phyloP scores from a whole-genome alignment of 2,113 vertebrate species.

The Solea solea region DNA sequence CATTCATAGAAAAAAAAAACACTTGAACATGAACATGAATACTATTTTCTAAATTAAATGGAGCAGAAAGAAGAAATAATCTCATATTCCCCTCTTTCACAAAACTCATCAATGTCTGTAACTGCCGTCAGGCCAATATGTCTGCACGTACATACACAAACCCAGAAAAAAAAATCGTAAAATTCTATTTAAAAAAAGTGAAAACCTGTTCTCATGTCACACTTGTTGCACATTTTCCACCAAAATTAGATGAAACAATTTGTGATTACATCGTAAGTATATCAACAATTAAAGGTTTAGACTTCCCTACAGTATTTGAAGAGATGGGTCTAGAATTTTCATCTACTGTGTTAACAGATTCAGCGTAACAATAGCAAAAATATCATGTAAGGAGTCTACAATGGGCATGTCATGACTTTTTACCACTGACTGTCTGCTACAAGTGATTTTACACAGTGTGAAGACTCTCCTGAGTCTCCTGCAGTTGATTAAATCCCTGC shows the following conservation, averaged over 20 bases:
- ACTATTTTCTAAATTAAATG: too few relatives aligned
- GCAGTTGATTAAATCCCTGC: conserved; percentile 29
- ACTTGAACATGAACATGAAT: too few relatives aligned
- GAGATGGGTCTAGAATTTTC: neutral
- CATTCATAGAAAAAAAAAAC: too few relatives aligned
- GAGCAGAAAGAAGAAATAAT: too few relatives aligned
- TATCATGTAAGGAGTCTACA: neutral
- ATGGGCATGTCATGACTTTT: neutral
- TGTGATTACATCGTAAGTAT: neutral
- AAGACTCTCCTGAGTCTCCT: conserved; percentile 5
- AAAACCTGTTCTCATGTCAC: too few relatives aligned
- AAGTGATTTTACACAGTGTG: conserved; percentile 15
- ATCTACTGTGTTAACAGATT: neutral
- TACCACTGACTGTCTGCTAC: conserved; percentile 2
- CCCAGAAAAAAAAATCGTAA: neutral
- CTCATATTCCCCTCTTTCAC: too few relatives aligned
- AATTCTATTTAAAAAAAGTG: neutral
- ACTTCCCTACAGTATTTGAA: neutral
- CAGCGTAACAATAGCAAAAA: neutral
- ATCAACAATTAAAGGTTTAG: neutral
- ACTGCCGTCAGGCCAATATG: too few relatives aligned
- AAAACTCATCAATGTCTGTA: too few relatives aligned
- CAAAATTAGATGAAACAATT: neutral
- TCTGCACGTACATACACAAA: too few relatives aligned
- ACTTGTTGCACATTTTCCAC: neutral